These are phyloP conservation scores for Asarcornis scutulata DNA, from an alignment of 2,113 vertebrate genomes.

Conservation along the genomic window DNA sequence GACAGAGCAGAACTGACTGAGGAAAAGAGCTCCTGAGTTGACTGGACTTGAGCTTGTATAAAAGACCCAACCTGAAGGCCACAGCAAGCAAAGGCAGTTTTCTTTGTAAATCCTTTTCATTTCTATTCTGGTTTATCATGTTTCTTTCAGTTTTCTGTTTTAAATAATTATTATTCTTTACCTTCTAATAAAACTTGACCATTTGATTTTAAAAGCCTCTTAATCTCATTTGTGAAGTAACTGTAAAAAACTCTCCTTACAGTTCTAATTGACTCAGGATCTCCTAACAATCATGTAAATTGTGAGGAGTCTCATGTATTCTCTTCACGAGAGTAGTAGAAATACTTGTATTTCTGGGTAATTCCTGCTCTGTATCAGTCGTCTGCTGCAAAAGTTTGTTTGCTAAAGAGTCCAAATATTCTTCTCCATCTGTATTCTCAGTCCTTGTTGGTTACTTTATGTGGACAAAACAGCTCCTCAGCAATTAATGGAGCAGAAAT, in stretches of 20 bases:
- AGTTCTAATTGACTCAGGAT: not conserved
- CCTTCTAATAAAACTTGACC: not conserved
- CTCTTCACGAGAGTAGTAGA: not conserved
- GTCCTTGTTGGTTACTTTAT: not conserved
- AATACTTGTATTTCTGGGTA: not conserved
- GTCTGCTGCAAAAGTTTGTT: not conserved
- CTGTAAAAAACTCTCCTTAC: not conserved
- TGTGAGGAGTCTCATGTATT: not conserved
- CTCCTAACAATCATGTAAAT: not conserved
- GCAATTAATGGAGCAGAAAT: not conserved
- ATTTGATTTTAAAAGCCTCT: not conserved
- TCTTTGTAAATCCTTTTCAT: not conserved
- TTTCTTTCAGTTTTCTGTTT: not conserved
- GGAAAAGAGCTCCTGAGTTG: not conserved
- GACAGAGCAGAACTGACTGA: not conserved
- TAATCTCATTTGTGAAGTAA: not conserved
- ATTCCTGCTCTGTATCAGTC: not conserved
- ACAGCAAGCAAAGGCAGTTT: not conserved
- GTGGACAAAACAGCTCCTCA: not conserved
- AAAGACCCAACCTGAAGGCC: not conserved
- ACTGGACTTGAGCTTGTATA: not conserved
- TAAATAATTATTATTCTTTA: not conserved
- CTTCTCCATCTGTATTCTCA: not conserved
- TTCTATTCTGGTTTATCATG: not conserved
- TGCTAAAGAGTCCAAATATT: not conserved